A percentile compares a stretch with the other conserved stretches of the same genome.
phyloP scores from a whole-genome alignment of 2,888 invertebrate species.

The Scaptomyza tumidula region DNA sequence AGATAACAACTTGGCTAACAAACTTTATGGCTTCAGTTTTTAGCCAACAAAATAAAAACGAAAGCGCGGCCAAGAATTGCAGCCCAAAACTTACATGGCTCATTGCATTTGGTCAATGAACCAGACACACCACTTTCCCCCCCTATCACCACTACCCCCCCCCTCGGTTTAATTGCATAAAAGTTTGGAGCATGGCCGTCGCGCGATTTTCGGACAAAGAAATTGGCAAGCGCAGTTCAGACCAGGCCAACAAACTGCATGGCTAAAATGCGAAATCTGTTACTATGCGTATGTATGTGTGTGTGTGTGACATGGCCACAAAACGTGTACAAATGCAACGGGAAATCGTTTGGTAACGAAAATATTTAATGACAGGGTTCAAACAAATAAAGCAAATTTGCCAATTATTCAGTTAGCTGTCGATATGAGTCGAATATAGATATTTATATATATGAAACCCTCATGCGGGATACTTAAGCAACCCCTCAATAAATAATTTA shows the following conservation, averaged over 20 bases:
- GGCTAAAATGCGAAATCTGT: constrained; percentile 49
- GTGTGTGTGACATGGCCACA: constrained; percentile 29
- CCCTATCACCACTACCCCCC: background rate
- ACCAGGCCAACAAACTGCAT: constrained; percentile 28
- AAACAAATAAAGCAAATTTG: too few species aligned
- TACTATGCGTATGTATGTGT: constrained; percentile 1
- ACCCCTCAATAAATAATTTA: constrained; percentile 18
- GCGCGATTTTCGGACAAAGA: constrained; percentile 49
- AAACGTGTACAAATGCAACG: constrained; percentile 60
- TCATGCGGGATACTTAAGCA: constrained; percentile 18
- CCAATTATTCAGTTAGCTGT: background rate
- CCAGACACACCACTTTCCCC: background rate
- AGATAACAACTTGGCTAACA: constrained; percentile 38
- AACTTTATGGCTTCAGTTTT: background rate
- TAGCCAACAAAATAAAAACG: constrained; percentile 34
- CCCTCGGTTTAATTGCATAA: constrained; percentile 47
- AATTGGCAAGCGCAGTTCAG: constrained; percentile 59
- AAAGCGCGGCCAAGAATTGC: constrained; percentile 52
- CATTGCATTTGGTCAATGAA: constrained; percentile 46
- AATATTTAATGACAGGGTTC: too few species aligned
- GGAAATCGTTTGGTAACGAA: constrained; percentile 17
- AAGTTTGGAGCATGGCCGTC: constrained; percentile 1
- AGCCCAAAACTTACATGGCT: constrained; percentile 27
- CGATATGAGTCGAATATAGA: too few species aligned
- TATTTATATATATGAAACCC: background rate